phyloP scores from a whole-genome alignment of 1,140 invertebrate species.

The Aporrectodea caliginosa region DNA sequence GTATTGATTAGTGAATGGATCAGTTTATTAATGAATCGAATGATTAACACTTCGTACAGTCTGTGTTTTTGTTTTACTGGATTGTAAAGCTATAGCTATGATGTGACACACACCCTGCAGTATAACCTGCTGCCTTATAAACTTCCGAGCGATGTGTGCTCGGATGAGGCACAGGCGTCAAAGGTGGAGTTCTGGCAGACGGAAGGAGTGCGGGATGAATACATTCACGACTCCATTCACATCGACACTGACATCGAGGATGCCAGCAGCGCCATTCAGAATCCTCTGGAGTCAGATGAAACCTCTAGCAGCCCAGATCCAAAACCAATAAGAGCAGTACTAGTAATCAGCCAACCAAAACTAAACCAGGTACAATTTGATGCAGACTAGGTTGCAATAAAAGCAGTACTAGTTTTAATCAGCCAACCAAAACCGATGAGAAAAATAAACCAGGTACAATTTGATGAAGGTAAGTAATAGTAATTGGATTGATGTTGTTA shows the following conservation, averaged over 20 bases:
- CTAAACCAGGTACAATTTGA: no score
- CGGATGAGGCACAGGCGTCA: background rate
- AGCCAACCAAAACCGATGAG: no score
- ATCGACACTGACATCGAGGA: conserved; percentile 7
- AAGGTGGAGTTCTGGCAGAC: background rate
- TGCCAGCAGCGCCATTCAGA: background rate
- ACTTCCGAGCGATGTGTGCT: conserved; percentile 39
- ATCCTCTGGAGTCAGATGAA: background rate
- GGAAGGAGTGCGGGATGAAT: background rate
- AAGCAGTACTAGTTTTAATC: no score
- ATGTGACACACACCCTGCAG: conserved; percentile 90
- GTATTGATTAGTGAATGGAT: no score
- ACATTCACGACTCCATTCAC: background rate
- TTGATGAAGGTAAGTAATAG: no score
- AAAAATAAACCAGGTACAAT: no score
- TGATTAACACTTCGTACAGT: background rate
- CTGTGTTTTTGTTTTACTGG: conserved; percentile 42
- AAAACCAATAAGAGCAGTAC: no score
- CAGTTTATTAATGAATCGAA: no score
- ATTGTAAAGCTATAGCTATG: conserved; percentile 83
- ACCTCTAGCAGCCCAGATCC: background rate
- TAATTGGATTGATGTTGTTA: no score
- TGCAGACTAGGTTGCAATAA: no score
- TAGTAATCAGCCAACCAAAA: no score
- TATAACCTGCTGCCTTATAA: conserved; percentile 72